Evolutionary conservation across 2,888 invertebrate species (phyloP).

Genomic region (Platerodrilus igneus): DNA sequence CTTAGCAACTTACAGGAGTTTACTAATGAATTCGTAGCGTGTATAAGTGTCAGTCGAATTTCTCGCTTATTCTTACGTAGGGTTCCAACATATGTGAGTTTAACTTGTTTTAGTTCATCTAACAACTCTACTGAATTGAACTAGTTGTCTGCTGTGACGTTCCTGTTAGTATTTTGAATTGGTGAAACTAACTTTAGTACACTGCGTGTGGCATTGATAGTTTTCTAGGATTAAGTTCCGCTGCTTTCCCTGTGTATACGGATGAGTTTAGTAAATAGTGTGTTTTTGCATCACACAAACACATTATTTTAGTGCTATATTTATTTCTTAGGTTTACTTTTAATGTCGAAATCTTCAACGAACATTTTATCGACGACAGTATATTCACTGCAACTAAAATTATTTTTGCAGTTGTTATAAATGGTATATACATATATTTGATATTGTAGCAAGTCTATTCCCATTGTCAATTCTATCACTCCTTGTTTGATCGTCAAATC

Average conservation of each 20-base stretch:
- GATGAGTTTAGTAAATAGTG: constrained; percentile 2
- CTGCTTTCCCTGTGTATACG: too few species aligned
- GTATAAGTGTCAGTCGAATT: too few species aligned
- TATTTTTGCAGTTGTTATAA: too few species aligned
- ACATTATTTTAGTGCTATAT: too few species aligned
- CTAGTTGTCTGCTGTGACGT: background rate
- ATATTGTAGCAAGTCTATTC: constrained; percentile 9
- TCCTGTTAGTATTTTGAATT: background rate
- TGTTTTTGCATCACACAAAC: constrained; percentile 9
- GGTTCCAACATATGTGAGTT: constrained; percentile 1
- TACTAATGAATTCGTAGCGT: too few species aligned
- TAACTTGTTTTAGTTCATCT: background rate
- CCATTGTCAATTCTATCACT: constrained; percentile 6
- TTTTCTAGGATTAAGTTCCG: constrained; percentile 1
- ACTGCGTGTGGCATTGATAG: constrained; percentile 5
- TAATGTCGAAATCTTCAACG: constrained; percentile 8
- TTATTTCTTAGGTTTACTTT: constrained; percentile 12
- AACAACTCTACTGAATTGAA: background rate
- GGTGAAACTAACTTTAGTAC: too few species aligned
- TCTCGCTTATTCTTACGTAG: constrained; percentile 1
- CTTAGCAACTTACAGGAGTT: too few species aligned
- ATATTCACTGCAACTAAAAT: background rate
- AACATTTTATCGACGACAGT: constrained; percentile 6
- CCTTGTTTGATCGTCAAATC: constrained; percentile 1
- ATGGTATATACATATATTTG: background rate